Evolutionary conservation across 2,888 invertebrate genomes (phyloP).

Genomic region (Atrina japonica): DNA sequence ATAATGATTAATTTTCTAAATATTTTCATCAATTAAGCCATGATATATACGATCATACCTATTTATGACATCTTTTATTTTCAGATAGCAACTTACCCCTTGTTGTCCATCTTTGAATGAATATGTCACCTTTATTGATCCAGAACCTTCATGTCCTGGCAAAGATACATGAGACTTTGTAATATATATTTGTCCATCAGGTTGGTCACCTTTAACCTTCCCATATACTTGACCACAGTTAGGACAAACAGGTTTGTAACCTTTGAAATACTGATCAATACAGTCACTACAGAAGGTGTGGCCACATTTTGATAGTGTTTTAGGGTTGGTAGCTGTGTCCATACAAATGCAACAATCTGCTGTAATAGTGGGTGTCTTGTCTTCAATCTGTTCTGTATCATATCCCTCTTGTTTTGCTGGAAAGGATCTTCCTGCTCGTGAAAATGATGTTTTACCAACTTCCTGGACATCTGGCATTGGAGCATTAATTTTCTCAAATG

Average conservation of each 20-base stretch:
- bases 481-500: too few relatives aligned
- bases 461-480: too few relatives aligned
- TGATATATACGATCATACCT: too few relatives aligned
- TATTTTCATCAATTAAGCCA: too few relatives aligned
- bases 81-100: conserved; percentile 52
- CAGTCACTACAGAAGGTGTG: conserved; percentile 50
- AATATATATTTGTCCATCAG: conserved; percentile 47
- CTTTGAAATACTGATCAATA: conserved; percentile 41
- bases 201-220: conserved; percentile 49
- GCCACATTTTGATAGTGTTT: conserved; percentile 42
- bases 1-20: too few relatives aligned
- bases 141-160: conserved; percentile 44
- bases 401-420: too few relatives aligned
- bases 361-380: neutral
- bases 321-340: conserved; percentile 28
- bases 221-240: conserved; percentile 80
- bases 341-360: conserved; percentile 49
- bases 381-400: too few relatives aligned
- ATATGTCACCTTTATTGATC: conserved; percentile 54
- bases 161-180: neutral
- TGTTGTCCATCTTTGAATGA: conserved; percentile 62
- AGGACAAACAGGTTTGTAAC: conserved; percentile 61
- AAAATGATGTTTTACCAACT: too few relatives aligned
- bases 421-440: too few relatives aligned
- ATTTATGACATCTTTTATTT: too few relatives aligned